These are phyloP conservation scores for Tiliacea citrago DNA, from an alignment of 2,888 invertebrate species.

Conservation along the genomic window DNA sequence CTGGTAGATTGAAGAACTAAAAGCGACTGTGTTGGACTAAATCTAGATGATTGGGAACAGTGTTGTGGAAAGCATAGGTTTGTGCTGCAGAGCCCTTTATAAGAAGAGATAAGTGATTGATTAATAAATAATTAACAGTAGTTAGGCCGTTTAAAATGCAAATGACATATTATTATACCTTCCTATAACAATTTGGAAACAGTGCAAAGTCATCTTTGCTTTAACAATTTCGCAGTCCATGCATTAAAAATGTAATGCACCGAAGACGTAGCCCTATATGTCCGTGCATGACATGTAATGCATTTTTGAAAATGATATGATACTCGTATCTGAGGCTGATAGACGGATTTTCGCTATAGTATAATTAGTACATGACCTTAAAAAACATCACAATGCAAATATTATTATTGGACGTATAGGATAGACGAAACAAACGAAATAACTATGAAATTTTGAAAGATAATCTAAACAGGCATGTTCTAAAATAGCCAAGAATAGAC, in stretches of 20 bases:
- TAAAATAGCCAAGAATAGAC: conserved; percentile 27
- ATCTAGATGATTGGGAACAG: not conserved
- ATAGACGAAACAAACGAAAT: not conserved
- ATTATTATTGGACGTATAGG: too few species aligned
- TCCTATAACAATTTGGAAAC: not conserved
- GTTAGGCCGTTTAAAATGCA: not conserved
- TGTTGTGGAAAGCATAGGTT: not conserved
- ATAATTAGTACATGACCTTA: too few species aligned
- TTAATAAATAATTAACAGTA: not conserved
- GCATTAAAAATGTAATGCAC: too few species aligned
- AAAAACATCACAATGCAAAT: too few species aligned
- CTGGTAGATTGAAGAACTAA: not conserved
- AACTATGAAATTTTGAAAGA: not conserved
- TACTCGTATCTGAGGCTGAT: too few species aligned
- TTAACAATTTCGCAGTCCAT: too few species aligned
- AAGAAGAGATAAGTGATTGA: not conserved
- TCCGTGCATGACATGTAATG: too few species aligned
- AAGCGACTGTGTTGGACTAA: not conserved
- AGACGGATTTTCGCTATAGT: too few species aligned
- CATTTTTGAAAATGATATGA: too few species aligned
- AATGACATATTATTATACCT: too few species aligned
- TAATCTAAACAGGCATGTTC: not conserved
- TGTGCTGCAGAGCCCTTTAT: too few species aligned
- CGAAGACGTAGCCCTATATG: too few species aligned
- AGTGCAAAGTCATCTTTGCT: not conserved